Evolutionary conservation across 1,140 invertebrate genomes (phyloP), one percentile per base, ranked within the genome.

Genomic region (Phortica variegata): DNA sequence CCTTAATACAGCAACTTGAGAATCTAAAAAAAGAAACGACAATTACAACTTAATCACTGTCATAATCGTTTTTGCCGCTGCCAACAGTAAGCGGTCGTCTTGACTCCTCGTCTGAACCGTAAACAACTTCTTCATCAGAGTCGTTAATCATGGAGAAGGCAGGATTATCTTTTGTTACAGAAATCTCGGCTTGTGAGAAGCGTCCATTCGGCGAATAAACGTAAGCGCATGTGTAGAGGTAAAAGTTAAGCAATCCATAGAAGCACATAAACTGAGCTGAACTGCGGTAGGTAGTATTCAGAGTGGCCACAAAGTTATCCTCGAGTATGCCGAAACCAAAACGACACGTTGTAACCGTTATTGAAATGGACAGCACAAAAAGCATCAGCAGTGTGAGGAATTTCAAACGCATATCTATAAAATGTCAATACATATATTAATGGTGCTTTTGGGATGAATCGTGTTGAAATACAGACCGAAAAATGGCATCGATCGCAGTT

Each of bases 141-240:
- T 98, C 94, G 76, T 97, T 97, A 46, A 98, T 90, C 95, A 98
- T 97, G 9, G 94, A 97, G 77, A 97, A 91, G 6, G 93, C 89
- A 37, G 94, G 94, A 80, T 97, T 97, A 79, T 97, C 95, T 79
- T 96, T 97, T 19, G 94, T 93, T 59, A 94, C 90, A 7, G 90
- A 80, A 21, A 85, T 85, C 77, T 97, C 94, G 93, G 77, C 68
- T 77, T 92, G 90, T 31, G 87, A 79, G 58, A 88, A 86, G 60
- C 87, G 87, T 44, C 83, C 82, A 9, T 86, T 85, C 0, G 94
- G 93, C 0, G 94, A 91, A 75, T 97, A 97, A 5, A 97, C 90
- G 77, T 94, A 97, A 2, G 92, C 91, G 87, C 97, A 91, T 1
- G 89, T 89, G 73, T 91, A 95, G 32, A 97, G 75, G 74, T 96